A percentile compares a stretch with the other conserved stretches of the same genome.
phyloP scores from a whole-genome alignment of 2,888 invertebrate genomes.

The Stenoptilia bipunctidactyla region DNA sequence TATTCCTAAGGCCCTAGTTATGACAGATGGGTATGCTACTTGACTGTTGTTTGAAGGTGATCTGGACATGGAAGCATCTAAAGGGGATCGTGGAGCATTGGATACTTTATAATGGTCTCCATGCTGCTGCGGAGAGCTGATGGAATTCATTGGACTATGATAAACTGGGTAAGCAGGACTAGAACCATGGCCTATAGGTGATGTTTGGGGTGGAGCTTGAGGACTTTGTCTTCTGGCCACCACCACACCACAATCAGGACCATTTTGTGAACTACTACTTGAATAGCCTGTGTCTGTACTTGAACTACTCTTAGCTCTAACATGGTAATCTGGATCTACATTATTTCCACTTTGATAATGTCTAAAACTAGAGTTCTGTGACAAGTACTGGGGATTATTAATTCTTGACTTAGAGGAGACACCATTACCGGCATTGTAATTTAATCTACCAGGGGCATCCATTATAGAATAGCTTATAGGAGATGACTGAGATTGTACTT shows the following conservation, averaged over 20 bases:
- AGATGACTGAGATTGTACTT: slow-evolving; percentile 73
- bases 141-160: slow-evolving; percentile 84
- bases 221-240: slow-evolving; percentile 80
- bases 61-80: slow-evolving; percentile 77
- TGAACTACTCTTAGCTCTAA: slow-evolving; percentile 72
- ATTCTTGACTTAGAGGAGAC: slow-evolving; percentile 62
- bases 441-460: slow-evolving; percentile 76
- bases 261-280: slow-evolving; percentile 73
- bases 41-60: slow-evolving; percentile 72
- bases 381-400: slow-evolving; percentile 63
- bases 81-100: slow-evolving; percentile 76
- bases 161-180: slow-evolving; percentile 88
- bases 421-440: slow-evolving; percentile 68
- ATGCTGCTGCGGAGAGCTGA: slow-evolving; percentile 80
- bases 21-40: slow-evolving; percentile 87
- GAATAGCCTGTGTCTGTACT: slow-evolving; percentile 75
- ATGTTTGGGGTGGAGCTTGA: slow-evolving; percentile 79
- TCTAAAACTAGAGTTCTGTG: slow-evolving; percentile 69
- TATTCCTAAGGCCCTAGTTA: slow-evolving; percentile 78
- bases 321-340: slow-evolving; percentile 73
- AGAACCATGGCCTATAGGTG: slow-evolving; percentile 80
- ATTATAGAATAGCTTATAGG: slow-evolving; percentile 83
- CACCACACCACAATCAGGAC: slow-evolving; percentile 76
- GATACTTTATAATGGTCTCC: slow-evolving; percentile 62
- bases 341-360: slow-evolving; percentile 75